Evolutionary conservation across 2,113 vertebrate genomes (phyloP).

Genomic region (Coturnix japonica): DNA sequence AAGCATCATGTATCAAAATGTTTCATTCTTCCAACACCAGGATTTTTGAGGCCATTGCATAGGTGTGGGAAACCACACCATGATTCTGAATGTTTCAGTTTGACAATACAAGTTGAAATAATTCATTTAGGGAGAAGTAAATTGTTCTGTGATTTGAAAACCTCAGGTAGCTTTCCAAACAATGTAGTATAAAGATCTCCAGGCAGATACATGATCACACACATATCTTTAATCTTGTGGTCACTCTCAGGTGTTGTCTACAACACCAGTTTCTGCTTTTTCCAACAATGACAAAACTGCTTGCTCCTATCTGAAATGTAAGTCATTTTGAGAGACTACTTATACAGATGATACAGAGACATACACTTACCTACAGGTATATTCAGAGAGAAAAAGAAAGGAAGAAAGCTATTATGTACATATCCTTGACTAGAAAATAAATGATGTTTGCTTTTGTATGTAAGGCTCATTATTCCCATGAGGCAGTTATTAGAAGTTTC

Average conservation of each 20-base stretch:
- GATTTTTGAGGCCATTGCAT: neutral
- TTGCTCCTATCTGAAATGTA: slow-evolving; percentile 10
- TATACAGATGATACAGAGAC: neutral
- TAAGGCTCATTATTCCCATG: neutral
- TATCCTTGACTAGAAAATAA: slow-evolving; percentile 13
- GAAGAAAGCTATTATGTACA: neutral
- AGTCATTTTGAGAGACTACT: slow-evolving; percentile 13
- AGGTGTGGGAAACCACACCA: neutral
- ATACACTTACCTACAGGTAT: neutral
- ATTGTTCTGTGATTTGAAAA: neutral
- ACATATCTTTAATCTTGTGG: slow-evolving; percentile 2
- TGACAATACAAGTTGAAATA: neutral
- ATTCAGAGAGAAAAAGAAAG: neutral
- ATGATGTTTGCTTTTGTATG: neutral
- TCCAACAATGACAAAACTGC: slow-evolving; percentile 32
- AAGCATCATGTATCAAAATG: neutral
- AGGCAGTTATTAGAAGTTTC: slow-evolving; percentile 47
- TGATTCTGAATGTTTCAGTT: neutral
- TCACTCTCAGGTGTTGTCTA: slow-evolving; percentile 44
- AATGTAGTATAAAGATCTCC: slow-evolving; percentile 15
- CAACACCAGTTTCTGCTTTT: slow-evolving; percentile 6
- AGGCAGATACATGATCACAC: neutral
- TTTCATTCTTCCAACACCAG: neutral
- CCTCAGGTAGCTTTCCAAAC: neutral
- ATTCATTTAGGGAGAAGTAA: neutral